Percentiles rank a stretch among this genome's conserved stretches.
Conservation (phyloP, 2,888 invertebrate species). For the Drosophila nigricruria region DNA sequence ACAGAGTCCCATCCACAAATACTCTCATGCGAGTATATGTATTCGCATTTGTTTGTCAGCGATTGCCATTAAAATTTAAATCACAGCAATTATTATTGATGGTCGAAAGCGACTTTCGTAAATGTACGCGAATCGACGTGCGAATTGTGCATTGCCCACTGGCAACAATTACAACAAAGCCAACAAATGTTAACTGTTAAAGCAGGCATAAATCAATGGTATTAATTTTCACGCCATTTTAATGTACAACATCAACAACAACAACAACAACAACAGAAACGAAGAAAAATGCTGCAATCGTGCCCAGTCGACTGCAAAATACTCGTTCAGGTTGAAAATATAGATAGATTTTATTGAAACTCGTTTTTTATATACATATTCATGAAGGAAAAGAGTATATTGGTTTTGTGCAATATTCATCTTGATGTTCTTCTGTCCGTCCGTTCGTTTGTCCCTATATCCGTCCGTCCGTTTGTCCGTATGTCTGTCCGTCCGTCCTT, state of each 20-base stretch:
- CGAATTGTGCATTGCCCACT: slow-evolving; percentile 54
- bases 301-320: background rate
- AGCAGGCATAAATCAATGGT: slow-evolving; percentile 59
- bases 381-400: background rate
- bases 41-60: slow-evolving; percentile 65
- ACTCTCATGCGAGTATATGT: background rate
- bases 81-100: slow-evolving; percentile 84
- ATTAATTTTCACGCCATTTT: slow-evolving; percentile 74
- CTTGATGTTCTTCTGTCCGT: no score
- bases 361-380: no score
- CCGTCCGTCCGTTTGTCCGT: background rate
- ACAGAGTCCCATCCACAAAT: background rate
- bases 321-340: background rate
- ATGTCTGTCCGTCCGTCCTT: no score
- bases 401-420: background rate
- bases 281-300: background rate
- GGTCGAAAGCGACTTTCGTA: slow-evolving; percentile 79
- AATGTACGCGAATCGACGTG: slow-evolving; percentile 75
- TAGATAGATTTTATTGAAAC: background rate
- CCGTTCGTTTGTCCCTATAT: no score
- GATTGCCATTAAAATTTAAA: slow-evolving; percentile 84
- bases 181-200: slow-evolving; percentile 31
- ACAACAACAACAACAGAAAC: background rate
- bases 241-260: slow-evolving; percentile 48
- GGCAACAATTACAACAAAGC: slow-evolving; percentile 37